Conservation (phyloP, 2,797 vertebrate species). For the Smutsia gigantea region DNA sequence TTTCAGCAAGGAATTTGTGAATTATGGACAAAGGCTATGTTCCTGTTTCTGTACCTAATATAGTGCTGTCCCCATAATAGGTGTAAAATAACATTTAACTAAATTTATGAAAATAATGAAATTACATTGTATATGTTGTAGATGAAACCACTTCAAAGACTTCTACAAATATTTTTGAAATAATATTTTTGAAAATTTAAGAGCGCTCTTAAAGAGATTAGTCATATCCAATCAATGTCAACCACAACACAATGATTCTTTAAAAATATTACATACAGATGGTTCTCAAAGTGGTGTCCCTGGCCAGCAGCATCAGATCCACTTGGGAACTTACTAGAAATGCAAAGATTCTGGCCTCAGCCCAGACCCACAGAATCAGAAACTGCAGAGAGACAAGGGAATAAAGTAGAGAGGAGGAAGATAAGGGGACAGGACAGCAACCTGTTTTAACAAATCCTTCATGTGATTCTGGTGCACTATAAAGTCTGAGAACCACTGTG, state of each 20-base stretch:
- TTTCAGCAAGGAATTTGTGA: neutral
- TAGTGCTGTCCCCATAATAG: neutral
- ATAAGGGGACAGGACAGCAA: neutral
- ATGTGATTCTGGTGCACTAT: neutral
- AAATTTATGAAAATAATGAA: slow-evolving; percentile 38
- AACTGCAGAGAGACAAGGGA: neutral
- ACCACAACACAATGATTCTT: slow-evolving; percentile 12
- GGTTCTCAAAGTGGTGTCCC: slow-evolving; percentile 9
- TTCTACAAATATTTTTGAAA: neutral
- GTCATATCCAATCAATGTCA: neutral
- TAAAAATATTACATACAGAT: neutral
- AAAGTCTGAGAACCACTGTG: neutral
- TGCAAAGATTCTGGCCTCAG: neutral
- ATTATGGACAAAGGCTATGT: neutral
- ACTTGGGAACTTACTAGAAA: slow-evolving; percentile 5
- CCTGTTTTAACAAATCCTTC: neutral
- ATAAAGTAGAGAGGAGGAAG: neutral
- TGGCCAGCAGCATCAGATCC: neutral
- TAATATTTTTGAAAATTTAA: slow-evolving; percentile 43
- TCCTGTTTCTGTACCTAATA: neutral
- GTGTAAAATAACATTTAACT: slow-evolving; percentile 44
- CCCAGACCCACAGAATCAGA: slow-evolving; percentile 18
- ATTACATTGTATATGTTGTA: neutral
- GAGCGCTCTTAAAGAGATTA: neutral
- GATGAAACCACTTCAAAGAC: neutral